These are phyloP conservation scores for Tolypeutes matacus DNA, from an alignment of 2,797 vertebrate genomes.

Conservation along the genomic window DNA sequence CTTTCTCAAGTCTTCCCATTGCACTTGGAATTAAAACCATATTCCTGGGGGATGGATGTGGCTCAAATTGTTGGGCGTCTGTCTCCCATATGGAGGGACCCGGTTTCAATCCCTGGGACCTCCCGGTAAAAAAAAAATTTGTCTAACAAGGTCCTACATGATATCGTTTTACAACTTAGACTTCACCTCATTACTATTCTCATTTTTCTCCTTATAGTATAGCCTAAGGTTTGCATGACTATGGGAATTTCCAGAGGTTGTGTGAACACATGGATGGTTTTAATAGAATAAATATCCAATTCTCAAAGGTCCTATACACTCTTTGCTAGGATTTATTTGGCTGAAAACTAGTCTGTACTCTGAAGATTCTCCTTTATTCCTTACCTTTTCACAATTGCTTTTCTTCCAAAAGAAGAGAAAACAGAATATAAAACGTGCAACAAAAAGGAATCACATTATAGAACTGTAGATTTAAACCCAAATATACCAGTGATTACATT, in stretches of 20 bases:
- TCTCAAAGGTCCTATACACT: background rate
- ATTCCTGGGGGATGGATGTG: too few relatives aligned
- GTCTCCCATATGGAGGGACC: too few relatives aligned
- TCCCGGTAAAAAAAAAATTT: too few relatives aligned
- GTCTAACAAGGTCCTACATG: background rate
- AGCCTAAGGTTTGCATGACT: background rate
- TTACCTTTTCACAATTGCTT: background rate
- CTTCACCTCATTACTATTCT: background rate
- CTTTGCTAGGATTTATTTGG: constrained; percentile 2
- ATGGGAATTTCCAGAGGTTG: background rate
- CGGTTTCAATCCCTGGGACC: too few relatives aligned
- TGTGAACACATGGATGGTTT: background rate
- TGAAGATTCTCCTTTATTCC: constrained; percentile 31
- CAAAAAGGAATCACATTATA: background rate
- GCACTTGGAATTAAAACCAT: background rate
- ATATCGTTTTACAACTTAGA: background rate
- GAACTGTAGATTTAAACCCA: background rate
- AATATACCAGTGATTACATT: background rate
- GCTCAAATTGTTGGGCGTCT: too few relatives aligned
- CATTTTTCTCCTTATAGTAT: background rate
- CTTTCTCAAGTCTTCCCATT: background rate
- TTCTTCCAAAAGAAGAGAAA: background rate
- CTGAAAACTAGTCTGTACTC: background rate
- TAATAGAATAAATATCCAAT: background rate
- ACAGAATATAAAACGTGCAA: background rate